phyloP scores from a whole-genome alignment of 2,797 vertebrate species.

The Pelochelys cantorii region DNA sequence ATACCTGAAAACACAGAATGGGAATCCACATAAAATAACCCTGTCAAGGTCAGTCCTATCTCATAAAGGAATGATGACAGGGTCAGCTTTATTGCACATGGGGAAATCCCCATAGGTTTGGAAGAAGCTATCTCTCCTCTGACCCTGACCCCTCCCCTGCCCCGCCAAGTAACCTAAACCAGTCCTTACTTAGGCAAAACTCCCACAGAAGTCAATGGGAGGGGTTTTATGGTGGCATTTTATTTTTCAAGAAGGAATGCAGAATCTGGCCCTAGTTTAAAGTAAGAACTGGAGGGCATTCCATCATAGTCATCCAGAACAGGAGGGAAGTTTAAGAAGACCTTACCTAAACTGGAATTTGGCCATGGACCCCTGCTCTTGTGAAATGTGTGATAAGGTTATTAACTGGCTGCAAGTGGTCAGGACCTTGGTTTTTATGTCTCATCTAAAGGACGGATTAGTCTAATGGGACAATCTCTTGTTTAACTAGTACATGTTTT shows the following conservation, averaged over 20 bases:
- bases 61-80: slow-evolving; percentile 30
- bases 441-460: slow-evolving; percentile 16
- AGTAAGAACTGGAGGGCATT: neutral
- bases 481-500: neutral
- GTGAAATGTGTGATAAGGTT: neutral
- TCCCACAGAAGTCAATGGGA: neutral
- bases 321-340: neutral
- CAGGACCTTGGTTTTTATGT: slow-evolving; percentile 31
- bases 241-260: neutral
- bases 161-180: neutral
- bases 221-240: neutral
- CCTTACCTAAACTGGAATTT: fast-evolving
- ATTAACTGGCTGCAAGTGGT: neutral
- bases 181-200: neutral
- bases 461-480: neutral
- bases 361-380: neutral
- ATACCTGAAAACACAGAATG: slow-evolving; percentile 47
- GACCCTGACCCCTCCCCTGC: neutral
- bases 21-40: slow-evolving; percentile 36
- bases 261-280: neutral
- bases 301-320: neutral
- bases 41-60: slow-evolving; percentile 62
- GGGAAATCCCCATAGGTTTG: slow-evolving; percentile 2
- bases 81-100: slow-evolving; percentile 22
- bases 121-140: neutral